A percentile compares a stretch with the other conserved stretches of the same genome.
These are phyloP conservation scores for Rhombomys opimus DNA, from an alignment of 2,113 vertebrate species.

Conservation along the genomic window DNA sequence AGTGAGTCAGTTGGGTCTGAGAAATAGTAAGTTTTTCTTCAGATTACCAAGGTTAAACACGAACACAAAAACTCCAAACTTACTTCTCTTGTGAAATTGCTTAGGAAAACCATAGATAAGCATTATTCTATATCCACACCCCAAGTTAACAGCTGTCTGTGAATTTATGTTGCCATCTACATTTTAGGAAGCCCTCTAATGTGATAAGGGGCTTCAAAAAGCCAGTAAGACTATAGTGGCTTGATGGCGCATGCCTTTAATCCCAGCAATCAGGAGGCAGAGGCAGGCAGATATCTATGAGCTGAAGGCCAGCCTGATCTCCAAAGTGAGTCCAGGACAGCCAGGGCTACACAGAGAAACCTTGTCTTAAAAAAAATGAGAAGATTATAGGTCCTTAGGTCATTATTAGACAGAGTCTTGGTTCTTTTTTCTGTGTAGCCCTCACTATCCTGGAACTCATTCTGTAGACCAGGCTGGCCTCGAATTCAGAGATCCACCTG, in stretches of 20 bases:
- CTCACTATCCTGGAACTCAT: neutral
- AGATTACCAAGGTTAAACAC: neutral
- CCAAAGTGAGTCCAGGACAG: too few relatives aligned
- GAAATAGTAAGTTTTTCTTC: conserved; percentile 18
- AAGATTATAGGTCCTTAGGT: neutral
- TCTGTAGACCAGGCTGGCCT: neutral
- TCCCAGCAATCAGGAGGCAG: too few relatives aligned
- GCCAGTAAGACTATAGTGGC: too few relatives aligned
- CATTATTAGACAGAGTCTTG: neutral
- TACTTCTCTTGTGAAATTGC: conserved; percentile 51
- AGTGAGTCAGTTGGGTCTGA: neutral
- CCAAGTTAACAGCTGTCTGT: neutral
- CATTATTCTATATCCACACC: neutral
- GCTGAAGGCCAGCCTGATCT: too few relatives aligned
- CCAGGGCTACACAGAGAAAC: too few relatives aligned
- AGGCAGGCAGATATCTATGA: too few relatives aligned
- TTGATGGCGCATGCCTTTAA: too few relatives aligned
- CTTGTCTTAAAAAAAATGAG: too few relatives aligned
- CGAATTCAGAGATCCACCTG: neutral
- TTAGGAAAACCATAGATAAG: neutral
- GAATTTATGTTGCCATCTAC: neutral
- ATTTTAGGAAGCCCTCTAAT: conserved; percentile 40
- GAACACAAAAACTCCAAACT: neutral
- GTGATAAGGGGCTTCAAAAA: conserved; percentile 36
- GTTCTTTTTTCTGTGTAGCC: too few relatives aligned